Evolutionary conservation across 2,888 invertebrate genomes (phyloP), one percentile per base, ranked within the genome.

Genomic region (Xylophagus ater): DNA sequence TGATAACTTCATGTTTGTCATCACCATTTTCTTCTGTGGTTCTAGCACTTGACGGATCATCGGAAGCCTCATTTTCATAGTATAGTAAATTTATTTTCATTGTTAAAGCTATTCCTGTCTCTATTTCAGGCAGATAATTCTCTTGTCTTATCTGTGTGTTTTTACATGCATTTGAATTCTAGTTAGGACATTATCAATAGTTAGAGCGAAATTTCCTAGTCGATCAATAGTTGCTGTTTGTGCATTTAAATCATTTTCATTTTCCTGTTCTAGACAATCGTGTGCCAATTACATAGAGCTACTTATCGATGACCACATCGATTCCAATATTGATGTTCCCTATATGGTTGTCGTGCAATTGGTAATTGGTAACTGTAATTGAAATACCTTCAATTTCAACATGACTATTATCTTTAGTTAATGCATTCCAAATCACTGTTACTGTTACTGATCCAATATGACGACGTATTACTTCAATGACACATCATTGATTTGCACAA

Each of bases 221-320:
- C 90, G 90, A 55, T 89, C 88, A 45, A 86, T 76, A 10, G 78
- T 48, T 33, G 57, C 53, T 10, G 48, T 55, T 40, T 56, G 54
- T 41, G 53, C 52, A 37, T 50, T n/a, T n/a, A n/a, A n/a, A n/a
- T n/a, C n/a, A n/a, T n/a, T 40, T 24, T 54, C 53, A 38, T 53
- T 66, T 45, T 72, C 71, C 52, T 83, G 81, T 47, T 81, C 77
- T 45, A 92, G 71, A 59, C 85, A 90, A 59, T 94, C 92, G 50
- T 89, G 83, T 2, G 93, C 93, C 52, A 93, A 69, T 61, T 92
- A 88, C 76, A 92, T 82, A 31, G 89, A 88, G 30, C 84, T 87
- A 15, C 88, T 86, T 79, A 92, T 90, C n/a, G 83, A 82, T 24
- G 78, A 78, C 83, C 87, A 88, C 85, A 93, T 88, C 0, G 90